These are phyloP conservation scores for Euproctis similis DNA, from an alignment of 2,888 invertebrate species.

Conservation along the genomic window DNA sequence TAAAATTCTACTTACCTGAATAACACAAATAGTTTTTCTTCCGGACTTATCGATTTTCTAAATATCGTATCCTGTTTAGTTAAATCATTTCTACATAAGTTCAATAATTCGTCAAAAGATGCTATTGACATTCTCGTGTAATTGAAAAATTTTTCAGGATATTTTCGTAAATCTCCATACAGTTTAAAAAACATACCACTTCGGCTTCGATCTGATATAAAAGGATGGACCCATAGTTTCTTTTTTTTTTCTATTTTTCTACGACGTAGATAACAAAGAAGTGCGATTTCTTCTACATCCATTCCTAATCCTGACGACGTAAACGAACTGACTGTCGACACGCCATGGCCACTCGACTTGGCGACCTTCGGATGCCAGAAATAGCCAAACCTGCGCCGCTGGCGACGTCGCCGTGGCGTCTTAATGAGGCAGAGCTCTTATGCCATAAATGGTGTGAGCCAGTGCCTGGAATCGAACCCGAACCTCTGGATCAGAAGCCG, in stretches of 20 bases:
- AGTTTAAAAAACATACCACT: constrained; percentile 10
- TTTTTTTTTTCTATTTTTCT: constrained; percentile 5
- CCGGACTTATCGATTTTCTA: constrained; percentile 18
- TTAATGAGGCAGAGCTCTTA: not conserved
- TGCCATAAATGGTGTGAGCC: not conserved
- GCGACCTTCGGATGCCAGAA: constrained; percentile 12
- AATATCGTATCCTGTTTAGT: constrained; percentile 17
- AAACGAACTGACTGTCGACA: constrained; percentile 9
- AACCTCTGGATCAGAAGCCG: no score
- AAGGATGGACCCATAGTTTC: constrained; percentile 10
- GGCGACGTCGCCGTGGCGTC: constrained; percentile 2
- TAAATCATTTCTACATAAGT: constrained; percentile 15
- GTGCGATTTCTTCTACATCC: constrained; percentile 4
- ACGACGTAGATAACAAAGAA: constrained; percentile 3
- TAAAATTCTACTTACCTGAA: constrained; percentile 14
- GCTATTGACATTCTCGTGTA: constrained; percentile 15
- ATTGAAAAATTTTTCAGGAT: constrained; percentile 14
- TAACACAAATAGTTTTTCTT: constrained; percentile 17
- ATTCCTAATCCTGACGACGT: constrained; percentile 5
- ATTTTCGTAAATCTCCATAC: constrained; percentile 17
- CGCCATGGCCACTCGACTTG: constrained; percentile 12
- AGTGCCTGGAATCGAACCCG: no score
- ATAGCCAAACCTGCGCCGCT: constrained; percentile 7
- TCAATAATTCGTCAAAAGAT: constrained; percentile 19
- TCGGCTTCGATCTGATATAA: constrained; percentile 10